Percentiles rank a stretch among this genome's conserved stretches.
Conservation (phyloP, 2,888 invertebrate genomes). For the Corbicula japonica region DNA sequence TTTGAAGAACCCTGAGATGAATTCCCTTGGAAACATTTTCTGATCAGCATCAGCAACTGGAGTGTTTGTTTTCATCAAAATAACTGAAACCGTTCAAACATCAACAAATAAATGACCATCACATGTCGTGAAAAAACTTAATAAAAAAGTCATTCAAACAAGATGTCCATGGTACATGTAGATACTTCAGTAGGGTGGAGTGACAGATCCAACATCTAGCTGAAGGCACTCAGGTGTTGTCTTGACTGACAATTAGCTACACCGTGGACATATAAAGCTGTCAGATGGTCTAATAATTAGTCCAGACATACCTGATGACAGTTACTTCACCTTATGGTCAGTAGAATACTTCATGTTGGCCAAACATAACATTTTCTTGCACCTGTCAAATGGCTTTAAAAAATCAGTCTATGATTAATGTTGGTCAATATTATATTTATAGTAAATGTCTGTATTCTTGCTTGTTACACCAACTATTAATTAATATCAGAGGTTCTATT, state of each 20-base stretch:
- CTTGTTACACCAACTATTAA: not conserved
- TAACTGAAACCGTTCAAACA: not conserved
- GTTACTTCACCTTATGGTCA: too few species aligned
- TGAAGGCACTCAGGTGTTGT: slow-evolving; percentile 26
- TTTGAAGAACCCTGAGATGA: not conserved
- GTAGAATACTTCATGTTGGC: slow-evolving; percentile 10
- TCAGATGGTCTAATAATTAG: slow-evolving; percentile 11
- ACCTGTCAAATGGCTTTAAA: slow-evolving; percentile 2
- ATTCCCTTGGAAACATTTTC: not conserved
- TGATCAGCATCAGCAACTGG: not conserved
- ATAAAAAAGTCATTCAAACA: too few species aligned
- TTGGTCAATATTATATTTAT: not conserved
- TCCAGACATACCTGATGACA: slow-evolving; percentile 29
- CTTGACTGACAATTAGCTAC: slow-evolving; percentile 29
- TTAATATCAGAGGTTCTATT: too few species aligned
- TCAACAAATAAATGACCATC: not conserved
- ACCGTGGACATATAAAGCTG: slow-evolving; percentile 12
- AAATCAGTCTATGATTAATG: not conserved
- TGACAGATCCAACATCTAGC: slow-evolving; percentile 24
- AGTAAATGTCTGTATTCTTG: not conserved
- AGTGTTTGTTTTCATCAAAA: not conserved
- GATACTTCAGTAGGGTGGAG: slow-evolving; percentile 18
- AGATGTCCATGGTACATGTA: too few species aligned
- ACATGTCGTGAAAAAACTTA: not conserved
- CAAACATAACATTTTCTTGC: not conserved